Base-by-base conservation (phyloP, 1,140 invertebrate species). In the Brachionus calyciflorus region DNA sequence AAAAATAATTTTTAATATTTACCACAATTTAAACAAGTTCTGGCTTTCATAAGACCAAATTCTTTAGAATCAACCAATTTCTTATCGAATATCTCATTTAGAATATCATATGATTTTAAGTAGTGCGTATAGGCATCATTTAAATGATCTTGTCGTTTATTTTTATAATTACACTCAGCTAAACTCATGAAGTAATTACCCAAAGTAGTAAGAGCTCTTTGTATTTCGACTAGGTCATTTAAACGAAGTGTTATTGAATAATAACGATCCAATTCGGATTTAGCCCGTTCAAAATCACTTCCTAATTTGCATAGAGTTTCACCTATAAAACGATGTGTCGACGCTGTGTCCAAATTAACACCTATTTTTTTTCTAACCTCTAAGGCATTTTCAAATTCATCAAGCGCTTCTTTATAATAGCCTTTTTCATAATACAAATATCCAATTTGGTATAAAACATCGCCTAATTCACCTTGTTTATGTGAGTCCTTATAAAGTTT, bases 51-150 rank as follows among this genome's bases (percentile, higher is more conserved):
- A 30, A 73, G 51, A 21, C 26, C 46, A 51, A 73, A 73, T 17
- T 73, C 69, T 73, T 53, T 73, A 51, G 46, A 40, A 73, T 73
- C 69, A 40, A 73, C 69, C n/a, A 73, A 24, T 17, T 55, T 49
- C 33, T 73, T 73, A 17, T 73, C 69, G 14, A 21, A 33, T 17
- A 73, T 73, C 33, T 51, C 44, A 41, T 55, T 49, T 37, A 73
- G 40, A 19, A 49, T 33, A 51, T 73, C 69, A 17, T 73, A 73
- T 24, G 69, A 73, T 33, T 55, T 49, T 55, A 73, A 51, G 51
- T 73, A 73, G 24, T 73, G 21, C 1, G 69, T 51, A 55, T 73
- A 73, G 3, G 69, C 69, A 37, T 73, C 46, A 19, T 73, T 73
- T n/a, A 73, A 30, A 73, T 73, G 69, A 19, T 73, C 69, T 10